Conservation (phyloP, 2,888 invertebrate species). For the Acrobasis repandana region DNA sequence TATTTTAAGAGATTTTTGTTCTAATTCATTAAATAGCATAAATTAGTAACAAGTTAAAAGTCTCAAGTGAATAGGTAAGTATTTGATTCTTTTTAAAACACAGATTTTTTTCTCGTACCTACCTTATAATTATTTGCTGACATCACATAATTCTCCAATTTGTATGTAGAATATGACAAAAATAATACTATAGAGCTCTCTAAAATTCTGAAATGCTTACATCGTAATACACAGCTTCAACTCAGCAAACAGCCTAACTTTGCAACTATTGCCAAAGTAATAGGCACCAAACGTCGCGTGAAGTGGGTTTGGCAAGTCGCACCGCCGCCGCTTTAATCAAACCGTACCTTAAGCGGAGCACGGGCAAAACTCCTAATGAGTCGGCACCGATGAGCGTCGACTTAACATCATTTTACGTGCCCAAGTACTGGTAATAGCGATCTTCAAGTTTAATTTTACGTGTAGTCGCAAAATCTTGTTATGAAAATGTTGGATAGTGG, state of each 20-base stretch:
- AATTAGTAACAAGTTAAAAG: too few species aligned
- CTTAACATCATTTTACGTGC: slow-evolving; percentile 59
- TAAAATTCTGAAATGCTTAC: not conserved
- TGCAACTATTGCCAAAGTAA: slow-evolving; percentile 61
- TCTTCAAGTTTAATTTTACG: slow-evolving; percentile 28
- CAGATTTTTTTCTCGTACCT: too few species aligned
- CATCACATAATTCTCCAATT: too few species aligned
- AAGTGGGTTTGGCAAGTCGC: slow-evolving; percentile 75
- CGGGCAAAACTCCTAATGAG: slow-evolving; percentile 71
- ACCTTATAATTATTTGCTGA: too few species aligned
- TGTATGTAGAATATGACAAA: not conserved
- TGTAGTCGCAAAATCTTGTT: slow-evolving; percentile 19
- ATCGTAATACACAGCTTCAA: slow-evolving; percentile 13
- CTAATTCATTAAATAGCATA: too few species aligned
- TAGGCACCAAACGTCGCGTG: slow-evolving; percentile 43
- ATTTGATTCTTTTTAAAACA: too few species aligned
- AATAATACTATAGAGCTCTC: not conserved
- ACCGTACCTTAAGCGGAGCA: slow-evolving; percentile 66
- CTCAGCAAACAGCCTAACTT: slow-evolving; percentile 52
- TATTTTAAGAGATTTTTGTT: too few species aligned
- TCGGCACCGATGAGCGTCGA: slow-evolving; percentile 61
- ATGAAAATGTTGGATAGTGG: slow-evolving; percentile 13
- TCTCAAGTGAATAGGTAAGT: too few species aligned
- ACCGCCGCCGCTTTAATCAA: slow-evolving; percentile 72
- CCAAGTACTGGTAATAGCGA: slow-evolving; percentile 55